phyloP scores from a whole-genome alignment of 2,888 invertebrate species.

The Psococerastis gibbosa region DNA sequence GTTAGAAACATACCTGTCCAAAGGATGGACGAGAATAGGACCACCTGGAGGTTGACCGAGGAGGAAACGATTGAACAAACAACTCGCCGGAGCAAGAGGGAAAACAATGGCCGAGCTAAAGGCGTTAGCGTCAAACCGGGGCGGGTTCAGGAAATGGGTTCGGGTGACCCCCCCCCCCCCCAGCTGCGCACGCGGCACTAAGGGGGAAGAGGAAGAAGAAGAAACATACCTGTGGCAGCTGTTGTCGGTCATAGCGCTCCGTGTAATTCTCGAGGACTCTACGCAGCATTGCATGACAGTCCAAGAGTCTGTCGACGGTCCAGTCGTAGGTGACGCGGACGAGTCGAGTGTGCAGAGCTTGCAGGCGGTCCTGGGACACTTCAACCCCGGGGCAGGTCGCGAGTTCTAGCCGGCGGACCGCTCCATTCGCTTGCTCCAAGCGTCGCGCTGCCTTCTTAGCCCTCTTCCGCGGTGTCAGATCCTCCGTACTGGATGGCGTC shows the following conservation, averaged over 20 bases:
- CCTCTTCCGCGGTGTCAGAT: not conserved
- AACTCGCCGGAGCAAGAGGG: no score
- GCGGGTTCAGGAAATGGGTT: no score
- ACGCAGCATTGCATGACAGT: not conserved
- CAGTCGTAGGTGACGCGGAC: not conserved
- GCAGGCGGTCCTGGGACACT: not conserved
- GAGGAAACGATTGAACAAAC: no score
- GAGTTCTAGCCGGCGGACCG: not conserved
- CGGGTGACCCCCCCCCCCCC: no score
- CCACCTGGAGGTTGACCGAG: no score
- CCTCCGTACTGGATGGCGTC: not conserved
- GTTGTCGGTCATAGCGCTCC: not conserved
- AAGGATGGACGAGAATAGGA: no score
- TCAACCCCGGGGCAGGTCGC: not conserved
- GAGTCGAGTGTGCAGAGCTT: not conserved
- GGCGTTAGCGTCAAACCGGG: no score
- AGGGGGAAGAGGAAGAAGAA: no score
- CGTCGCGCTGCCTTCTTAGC: not conserved
- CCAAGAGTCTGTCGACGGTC: not conserved
- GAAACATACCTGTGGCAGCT: not conserved
- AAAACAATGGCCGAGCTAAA: no score
- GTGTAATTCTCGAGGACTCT: not conserved
- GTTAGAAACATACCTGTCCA: no score
- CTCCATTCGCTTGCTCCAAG: no score
- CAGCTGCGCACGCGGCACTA: no score